These are phyloP conservation scores for Imbricaverruca yamaguchii DNA, from an alignment of 2,888 invertebrate genomes.

Conservation along the genomic window DNA sequence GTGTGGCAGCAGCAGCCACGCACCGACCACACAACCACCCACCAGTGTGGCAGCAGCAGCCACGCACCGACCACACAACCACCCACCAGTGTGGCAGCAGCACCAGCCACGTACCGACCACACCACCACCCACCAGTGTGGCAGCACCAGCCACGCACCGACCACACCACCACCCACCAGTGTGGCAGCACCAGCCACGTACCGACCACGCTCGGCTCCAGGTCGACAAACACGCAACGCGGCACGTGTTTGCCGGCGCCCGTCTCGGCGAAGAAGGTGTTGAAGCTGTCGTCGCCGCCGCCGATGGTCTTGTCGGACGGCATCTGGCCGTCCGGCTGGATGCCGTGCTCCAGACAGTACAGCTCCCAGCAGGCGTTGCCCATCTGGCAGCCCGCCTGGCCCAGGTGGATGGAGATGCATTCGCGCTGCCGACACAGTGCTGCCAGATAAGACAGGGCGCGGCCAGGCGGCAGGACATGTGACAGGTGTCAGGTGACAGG, in stretches of 20 bases:
- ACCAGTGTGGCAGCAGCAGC: no score
- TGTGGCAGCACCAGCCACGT: background rate
- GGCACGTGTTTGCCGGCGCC: constrained; percentile 82
- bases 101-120: no score
- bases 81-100: no score
- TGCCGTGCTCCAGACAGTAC: constrained; percentile 50
- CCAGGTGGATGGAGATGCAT: constrained; percentile 44
- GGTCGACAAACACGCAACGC: constrained; percentile 74
- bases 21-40: no score
- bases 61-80: no score
- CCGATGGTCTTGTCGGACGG: constrained; percentile 37
- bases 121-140: no score
- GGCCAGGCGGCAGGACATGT: no score
- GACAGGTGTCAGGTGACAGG: no score
- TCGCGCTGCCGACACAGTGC: constrained; percentile 27
- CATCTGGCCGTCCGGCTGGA: constrained; percentile 45
- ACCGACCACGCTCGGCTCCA: constrained; percentile 74
- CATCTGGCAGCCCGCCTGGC: constrained; percentile 48
- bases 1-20: no score
- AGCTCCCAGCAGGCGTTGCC: constrained; percentile 52
- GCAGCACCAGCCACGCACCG: no score
- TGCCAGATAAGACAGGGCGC: no score
- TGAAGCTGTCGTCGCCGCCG: constrained; percentile 54
- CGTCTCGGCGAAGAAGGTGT: constrained; percentile 57
- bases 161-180: no score